A percentile compares a stretch with the other conserved stretches of the same genome.
These are phyloP conservation scores for Scaptomyza reducta DNA, from an alignment of 2,888 invertebrate genomes.

Conservation along the genomic window DNA sequence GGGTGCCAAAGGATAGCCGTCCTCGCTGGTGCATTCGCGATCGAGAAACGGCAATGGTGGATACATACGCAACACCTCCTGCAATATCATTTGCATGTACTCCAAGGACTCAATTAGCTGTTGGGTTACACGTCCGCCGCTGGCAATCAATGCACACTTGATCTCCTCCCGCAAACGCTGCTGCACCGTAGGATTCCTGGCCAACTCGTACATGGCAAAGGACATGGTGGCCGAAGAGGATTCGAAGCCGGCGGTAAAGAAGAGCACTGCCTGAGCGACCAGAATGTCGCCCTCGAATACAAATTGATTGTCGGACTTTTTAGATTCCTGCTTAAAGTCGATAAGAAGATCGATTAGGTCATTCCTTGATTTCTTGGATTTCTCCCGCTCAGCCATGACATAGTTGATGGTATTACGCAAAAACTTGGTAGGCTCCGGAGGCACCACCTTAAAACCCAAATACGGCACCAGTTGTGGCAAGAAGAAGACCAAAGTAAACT, in stretches of 20 bases:
- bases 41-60: conserved; percentile 83
- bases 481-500: conserved; percentile 84
- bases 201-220: conserved; percentile 84
- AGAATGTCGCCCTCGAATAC: conserved; percentile 82
- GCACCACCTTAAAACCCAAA: conserved; percentile 82
- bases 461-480: conserved; percentile 82
- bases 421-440: conserved; percentile 79
- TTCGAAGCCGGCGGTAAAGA: conserved; percentile 84
- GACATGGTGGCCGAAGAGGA: conserved; percentile 84
- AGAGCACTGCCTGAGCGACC: conserved; percentile 83
- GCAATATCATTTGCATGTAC: conserved; percentile 84
- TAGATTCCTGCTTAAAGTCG: conserved; percentile 81
- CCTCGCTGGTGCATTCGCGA: conserved; percentile 76
- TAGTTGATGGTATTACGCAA: conserved; percentile 83
- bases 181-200: conserved; percentile 83
- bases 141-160: conserved; percentile 75
- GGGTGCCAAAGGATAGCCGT: conserved; percentile 74
- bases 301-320: conserved; percentile 49
- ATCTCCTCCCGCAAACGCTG: conserved; percentile 84
- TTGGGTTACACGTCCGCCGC: conserved; percentile 83
- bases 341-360: conserved; percentile 86
- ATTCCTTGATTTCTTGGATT: conserved; percentile 81
- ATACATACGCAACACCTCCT: conserved; percentile 82
- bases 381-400: conserved; percentile 83
- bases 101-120: conserved; percentile 83